These are phyloP conservation scores for Mactromeris polynyma DNA, from an alignment of 2,888 invertebrate genomes.

Conservation along the genomic window DNA sequence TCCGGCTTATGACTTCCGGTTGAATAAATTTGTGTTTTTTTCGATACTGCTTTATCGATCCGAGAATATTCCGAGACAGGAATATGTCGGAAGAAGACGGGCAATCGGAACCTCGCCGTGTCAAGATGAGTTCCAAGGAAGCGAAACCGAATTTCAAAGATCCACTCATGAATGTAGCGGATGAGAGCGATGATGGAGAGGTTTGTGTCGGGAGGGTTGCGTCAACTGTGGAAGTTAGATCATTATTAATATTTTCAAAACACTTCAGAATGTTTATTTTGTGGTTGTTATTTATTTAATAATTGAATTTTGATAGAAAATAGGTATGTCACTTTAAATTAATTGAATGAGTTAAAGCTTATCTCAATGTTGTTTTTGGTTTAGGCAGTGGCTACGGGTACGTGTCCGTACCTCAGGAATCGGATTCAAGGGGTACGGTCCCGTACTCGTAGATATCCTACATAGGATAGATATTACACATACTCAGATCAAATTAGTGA, in stretches of 20 bases:
- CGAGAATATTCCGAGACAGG: neutral
- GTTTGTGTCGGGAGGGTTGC: conserved; percentile 10
- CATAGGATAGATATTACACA: no score
- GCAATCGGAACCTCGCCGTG: conserved; percentile 65
- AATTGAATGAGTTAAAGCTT: no score
- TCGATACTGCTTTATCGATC: no score
- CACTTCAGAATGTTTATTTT: neutral
- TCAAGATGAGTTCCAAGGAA: conserved; percentile 54
- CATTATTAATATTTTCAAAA: conserved; percentile 41
- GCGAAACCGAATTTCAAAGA: conserved; percentile 79
- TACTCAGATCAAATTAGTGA: no score
- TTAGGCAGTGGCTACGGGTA: no score
- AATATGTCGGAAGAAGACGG: conserved; percentile 67
- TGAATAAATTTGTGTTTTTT: conserved; percentile 56
- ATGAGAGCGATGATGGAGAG: conserved; percentile 81
- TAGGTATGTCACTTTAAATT: no score
- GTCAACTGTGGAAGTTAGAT: conserved; percentile 1
- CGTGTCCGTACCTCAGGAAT: no score
- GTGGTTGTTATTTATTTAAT: no score
- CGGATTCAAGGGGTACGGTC: no score
- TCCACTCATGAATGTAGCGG: conserved; percentile 80
- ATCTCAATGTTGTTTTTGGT: no score
- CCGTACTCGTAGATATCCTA: no score
- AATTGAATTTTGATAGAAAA: no score
- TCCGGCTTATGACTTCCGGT: conserved; percentile 42